These are phyloP conservation scores for Pteromalus puparum DNA, from an alignment of 1,140 invertebrate species.

Conservation along the genomic window DNA sequence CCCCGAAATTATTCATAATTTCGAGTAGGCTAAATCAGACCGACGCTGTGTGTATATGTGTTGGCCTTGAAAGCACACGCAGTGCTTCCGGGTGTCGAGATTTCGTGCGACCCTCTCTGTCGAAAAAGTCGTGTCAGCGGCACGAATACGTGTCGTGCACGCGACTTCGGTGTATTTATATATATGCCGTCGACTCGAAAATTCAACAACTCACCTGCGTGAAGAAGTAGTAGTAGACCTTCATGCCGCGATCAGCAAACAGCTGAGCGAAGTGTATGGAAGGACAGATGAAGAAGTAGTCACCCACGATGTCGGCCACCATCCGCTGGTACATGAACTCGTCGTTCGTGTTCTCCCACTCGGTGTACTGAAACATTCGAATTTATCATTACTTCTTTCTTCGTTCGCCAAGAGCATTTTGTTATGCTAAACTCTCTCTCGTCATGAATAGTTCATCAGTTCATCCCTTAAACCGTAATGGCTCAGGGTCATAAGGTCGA, in stretches of 20 bases:
- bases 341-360: conserved; percentile 91
- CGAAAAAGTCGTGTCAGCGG: background rate
- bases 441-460: too few relatives aligned
- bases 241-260: conserved; percentile 86
- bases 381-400: background rate
- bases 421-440: background rate
- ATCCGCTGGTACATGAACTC: conserved; percentile 88
- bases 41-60: too few relatives aligned
- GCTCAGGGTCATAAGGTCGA: background rate
- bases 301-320: conserved; percentile 91
- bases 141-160: background rate
- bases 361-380: conserved; percentile 85
- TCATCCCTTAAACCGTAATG: background rate
- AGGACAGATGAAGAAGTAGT: conserved; percentile 96
- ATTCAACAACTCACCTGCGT: conserved; percentile 85
- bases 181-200: background rate
- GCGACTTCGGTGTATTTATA: background rate
- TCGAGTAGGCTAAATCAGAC: background rate
- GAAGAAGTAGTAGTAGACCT: conserved; percentile 95
- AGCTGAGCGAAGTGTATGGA: conserved; percentile 92
- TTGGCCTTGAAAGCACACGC: background rate
- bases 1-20: too few relatives aligned
- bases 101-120: too few relatives aligned
- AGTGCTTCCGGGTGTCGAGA: background rate
- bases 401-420: background rate